Evolutionary conservation across 1,140 invertebrate genomes (phyloP).

Genomic region (Apis florea): DNA sequence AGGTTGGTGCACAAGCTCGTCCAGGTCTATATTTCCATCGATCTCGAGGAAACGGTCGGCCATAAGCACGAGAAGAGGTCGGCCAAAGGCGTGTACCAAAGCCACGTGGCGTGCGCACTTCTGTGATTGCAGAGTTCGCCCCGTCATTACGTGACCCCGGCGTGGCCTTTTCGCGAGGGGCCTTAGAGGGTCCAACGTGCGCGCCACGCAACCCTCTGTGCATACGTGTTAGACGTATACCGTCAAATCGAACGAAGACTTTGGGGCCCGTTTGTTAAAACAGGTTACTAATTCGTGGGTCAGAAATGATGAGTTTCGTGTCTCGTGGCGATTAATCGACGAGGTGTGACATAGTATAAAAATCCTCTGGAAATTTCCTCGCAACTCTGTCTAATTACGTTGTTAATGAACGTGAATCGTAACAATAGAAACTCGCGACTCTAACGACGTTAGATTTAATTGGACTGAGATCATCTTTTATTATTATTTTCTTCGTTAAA

Average conservation of each 20-base stretch:
- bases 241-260: slow-evolving; percentile 54
- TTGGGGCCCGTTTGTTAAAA: not conserved
- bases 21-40: slow-evolving; percentile 15
- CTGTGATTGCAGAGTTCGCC: slow-evolving; percentile 78
- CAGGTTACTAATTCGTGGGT: not conserved
- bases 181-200: slow-evolving; percentile 64
- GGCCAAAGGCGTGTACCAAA: slow-evolving; percentile 62
- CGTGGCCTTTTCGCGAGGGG: slow-evolving; percentile 72
- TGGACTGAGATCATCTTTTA: not conserved
- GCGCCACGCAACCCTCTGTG: slow-evolving; percentile 16
- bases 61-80: slow-evolving; percentile 54
- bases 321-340: not conserved
- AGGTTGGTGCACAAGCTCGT: not conserved
- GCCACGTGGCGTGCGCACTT: slow-evolving; percentile 78
- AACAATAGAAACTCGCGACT: not conserved
- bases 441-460: not conserved
- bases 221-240: slow-evolving; percentile 17
- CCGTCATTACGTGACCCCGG: slow-evolving; percentile 76
- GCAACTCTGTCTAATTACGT: slow-evolving; percentile 2
- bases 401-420: not conserved
- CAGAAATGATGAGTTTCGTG: not conserved
- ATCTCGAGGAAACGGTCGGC: not conserved
- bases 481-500: not conserved
- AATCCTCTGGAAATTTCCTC: too few relatives aligned
- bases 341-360: too few relatives aligned